Evolutionary conservation across 2,113 vertebrate genomes (phyloP), one percentile per base, ranked within the genome.

Genomic region (Reinhardtius hippoglossoides): DNA sequence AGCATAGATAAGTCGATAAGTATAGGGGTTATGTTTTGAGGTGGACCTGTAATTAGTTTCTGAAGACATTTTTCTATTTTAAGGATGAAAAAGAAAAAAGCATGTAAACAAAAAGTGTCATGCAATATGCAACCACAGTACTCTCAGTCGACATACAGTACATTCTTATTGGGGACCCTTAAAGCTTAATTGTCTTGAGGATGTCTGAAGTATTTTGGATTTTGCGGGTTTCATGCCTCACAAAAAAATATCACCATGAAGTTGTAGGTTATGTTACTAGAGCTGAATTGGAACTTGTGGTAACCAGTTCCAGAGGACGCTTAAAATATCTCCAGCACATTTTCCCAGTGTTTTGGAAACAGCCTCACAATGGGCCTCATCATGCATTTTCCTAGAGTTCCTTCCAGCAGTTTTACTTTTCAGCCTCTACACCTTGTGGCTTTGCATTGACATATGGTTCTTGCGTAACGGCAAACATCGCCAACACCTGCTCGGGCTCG

Each of bases 281-380:
- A 86, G 83, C 61, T 71, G 66, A 88, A 88, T 65, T 81, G 73
- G 71, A 84, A 73, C 73, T 62, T 75, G 44, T 71, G 74, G 63
- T 72, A 86, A 88, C 87, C 60, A 64, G 71, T 88, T 90, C 86
- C 84, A 91, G 83, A 85, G 65, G 54, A 71, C 71, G 64, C 71
- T 54, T 76, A 68, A 2, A 55, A 75, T 79, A 87, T 89, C 74
- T 79, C 71, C 88, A 88, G 84, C 85, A 88, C 77, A 77, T 85
- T 31, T 87, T 71, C 73, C 61, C 66, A 75, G 72, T 87, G 86
- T 90, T 89, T 87, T 86, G 86, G 89, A 89, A 89, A 91, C 59
- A 76, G 62, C 26, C 62, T 18, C n/a, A 73, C 66, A 52, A 76
- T 3, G 42, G 79, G 68, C 63, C 77, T 87, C 85, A 50, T 18